Evolutionary conservation across 2,113 vertebrate genomes (phyloP).

Genomic region (Dasyprocta punctata): DNA sequence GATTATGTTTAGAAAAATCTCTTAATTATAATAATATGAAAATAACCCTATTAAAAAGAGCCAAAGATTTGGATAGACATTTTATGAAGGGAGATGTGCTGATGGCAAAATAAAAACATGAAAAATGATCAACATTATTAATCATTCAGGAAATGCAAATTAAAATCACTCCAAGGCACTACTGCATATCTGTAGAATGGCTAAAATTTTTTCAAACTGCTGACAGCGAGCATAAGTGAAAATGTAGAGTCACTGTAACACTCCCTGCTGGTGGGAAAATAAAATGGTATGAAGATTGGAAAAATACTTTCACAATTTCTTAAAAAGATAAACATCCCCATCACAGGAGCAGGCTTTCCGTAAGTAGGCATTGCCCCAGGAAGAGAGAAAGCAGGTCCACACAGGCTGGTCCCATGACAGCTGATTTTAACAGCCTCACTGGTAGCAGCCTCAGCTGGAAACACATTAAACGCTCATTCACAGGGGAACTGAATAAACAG

Average conservation of each 20-base stretch:
- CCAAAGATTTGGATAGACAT: background rate
- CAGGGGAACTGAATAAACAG: background rate
- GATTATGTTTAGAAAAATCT: background rate
- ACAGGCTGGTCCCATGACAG: too few species aligned
- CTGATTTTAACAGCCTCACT: background rate
- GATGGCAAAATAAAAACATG: background rate
- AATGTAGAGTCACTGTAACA: background rate
- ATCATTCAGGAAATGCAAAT: background rate
- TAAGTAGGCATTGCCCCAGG: background rate
- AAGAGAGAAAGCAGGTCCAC: background rate
- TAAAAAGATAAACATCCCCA: background rate
- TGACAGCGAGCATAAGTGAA: background rate
- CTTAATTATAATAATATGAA: background rate
- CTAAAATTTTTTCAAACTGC: background rate
- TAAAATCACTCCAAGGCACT: background rate
- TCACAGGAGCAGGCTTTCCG: background rate
- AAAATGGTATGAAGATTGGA: background rate
- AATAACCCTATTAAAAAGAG: background rate
- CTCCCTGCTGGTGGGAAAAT: background rate
- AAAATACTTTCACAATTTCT: background rate
- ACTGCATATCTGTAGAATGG: background rate
- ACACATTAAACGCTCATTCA: background rate
- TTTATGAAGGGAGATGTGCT: background rate
- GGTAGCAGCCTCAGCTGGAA: background rate
- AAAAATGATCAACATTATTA: background rate